phyloP scores from a whole-genome alignment of 2,797 vertebrate species.

The Paedocypris micromegethes region DNA sequence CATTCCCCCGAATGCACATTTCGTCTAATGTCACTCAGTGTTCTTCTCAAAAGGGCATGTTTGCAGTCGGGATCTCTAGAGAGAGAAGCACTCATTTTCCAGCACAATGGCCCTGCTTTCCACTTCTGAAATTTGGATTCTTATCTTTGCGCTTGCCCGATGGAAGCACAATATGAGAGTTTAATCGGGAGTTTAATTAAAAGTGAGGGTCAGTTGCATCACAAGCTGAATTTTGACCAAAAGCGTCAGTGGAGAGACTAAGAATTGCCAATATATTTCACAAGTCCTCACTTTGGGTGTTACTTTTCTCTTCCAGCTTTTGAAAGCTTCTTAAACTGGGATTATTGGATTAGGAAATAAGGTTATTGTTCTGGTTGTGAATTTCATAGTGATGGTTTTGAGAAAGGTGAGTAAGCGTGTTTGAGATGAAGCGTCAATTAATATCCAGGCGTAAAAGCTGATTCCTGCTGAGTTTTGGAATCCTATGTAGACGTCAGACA shows the following conservation, averaged over 20 bases:
- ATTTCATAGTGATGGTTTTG: constrained; percentile 9
- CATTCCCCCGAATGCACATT: constrained; percentile 35
- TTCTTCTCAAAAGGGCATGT: constrained; percentile 51
- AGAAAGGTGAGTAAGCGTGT: constrained; percentile 11
- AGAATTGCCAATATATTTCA: constrained; percentile 44
- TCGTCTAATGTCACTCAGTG: constrained; percentile 44
- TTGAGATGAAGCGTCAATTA: constrained; percentile 23
- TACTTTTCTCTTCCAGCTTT: constrained; percentile 8
- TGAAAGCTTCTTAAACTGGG: neutral
- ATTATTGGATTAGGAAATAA: constrained; percentile 1
- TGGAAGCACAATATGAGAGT: constrained; percentile 41
- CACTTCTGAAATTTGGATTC: constrained; percentile 42
- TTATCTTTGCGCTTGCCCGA: constrained; percentile 40
- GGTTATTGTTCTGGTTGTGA: neutral
- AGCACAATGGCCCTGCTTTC: constrained; percentile 19
- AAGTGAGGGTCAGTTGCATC: constrained; percentile 49
- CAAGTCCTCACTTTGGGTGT: constrained; percentile 34
- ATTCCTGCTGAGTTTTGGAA: constrained; percentile 32
- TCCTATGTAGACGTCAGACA: constrained; percentile 20
- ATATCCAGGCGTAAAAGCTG: constrained; percentile 17
- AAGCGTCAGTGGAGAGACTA: constrained; percentile 40
- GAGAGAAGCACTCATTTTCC: constrained; percentile 27
- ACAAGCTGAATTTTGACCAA: constrained; percentile 47
- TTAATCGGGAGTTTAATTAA: constrained; percentile 50
- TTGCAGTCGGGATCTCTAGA: constrained; percentile 45